Conservation (phyloP, 2,888 invertebrate species). For the Cyclophora albipunctata region DNA sequence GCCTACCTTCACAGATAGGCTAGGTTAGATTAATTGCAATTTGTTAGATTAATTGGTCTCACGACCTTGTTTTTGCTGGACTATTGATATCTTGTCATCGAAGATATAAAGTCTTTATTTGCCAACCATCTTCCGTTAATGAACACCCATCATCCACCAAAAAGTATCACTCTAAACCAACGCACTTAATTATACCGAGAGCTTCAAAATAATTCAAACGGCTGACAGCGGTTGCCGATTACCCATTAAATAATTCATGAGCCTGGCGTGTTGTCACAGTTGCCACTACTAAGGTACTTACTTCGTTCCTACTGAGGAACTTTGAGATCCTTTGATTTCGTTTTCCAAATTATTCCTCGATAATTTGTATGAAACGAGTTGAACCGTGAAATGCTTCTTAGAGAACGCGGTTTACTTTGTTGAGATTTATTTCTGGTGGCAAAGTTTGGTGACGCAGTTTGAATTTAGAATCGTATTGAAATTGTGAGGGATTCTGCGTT, state of each 20-base stretch:
- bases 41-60: too few relatives aligned
- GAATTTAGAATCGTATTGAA: not conserved
- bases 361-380: conserved; percentile 38
- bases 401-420: conserved; percentile 9
- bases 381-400: conserved; percentile 10
- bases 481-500: not conserved
- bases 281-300: conserved; percentile 34
- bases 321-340: conserved; percentile 43
- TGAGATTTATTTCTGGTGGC: not conserved
- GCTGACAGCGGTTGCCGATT: conserved; percentile 44
- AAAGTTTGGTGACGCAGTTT: conserved; percentile 1
- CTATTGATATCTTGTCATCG: too few relatives aligned
- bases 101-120: too few relatives aligned
- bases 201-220: conserved; percentile 64
- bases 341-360: conserved; percentile 36
- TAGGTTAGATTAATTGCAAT: too few relatives aligned
- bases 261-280: conserved; percentile 45
- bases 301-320: conserved; percentile 28
- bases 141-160: conserved; percentile 9
- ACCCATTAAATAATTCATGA: conserved; percentile 64
- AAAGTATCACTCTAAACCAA: conserved; percentile 15
- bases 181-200: conserved; percentile 53
- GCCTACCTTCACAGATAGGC: too few relatives aligned
- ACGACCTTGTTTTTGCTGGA: too few relatives aligned
- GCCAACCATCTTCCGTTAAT: too few relatives aligned